Percentiles rank a stretch among this genome's conserved stretches.
Conservation (phyloP, 2,113 vertebrate genomes). For the Alaudala cheleensis region DNA sequence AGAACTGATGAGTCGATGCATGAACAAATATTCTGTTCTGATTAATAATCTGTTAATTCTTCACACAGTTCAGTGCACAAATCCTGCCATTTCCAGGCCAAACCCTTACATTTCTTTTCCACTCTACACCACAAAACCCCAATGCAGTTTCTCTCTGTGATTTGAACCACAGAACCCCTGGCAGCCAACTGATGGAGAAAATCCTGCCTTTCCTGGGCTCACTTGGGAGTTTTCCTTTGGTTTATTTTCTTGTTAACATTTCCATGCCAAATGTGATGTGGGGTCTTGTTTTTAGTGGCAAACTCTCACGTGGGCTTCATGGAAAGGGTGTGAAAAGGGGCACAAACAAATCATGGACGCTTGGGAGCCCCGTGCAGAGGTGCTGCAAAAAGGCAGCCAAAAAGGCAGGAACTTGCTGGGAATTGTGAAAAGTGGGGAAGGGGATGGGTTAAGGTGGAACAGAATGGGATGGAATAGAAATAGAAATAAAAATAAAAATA, state of each 20-base stretch:
- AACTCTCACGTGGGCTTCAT: background rate
- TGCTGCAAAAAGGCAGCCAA: background rate
- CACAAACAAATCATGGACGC: background rate
- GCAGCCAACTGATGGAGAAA: background rate
- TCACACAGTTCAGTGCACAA: background rate
- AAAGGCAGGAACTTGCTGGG: background rate
- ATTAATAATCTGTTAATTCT: background rate
- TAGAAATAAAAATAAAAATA: background rate
- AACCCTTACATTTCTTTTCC: background rate
- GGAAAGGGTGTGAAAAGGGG: background rate
- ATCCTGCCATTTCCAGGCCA: background rate
- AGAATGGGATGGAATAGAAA: no score
- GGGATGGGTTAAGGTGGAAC: background rate
- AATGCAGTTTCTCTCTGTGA: background rate
- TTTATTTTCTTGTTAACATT: conserved; percentile 5
- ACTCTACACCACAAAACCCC: background rate
- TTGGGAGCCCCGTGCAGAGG: background rate
- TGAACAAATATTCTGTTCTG: background rate
- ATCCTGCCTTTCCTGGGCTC: background rate
- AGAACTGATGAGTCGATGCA: background rate
- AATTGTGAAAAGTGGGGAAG: background rate
- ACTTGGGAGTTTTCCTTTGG: background rate
- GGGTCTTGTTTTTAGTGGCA: background rate
- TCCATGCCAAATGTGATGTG: background rate
- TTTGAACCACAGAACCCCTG: background rate